Base-by-base conservation (phyloP, 2,113 vertebrate genomes). In the Orcinus orca region DNA sequence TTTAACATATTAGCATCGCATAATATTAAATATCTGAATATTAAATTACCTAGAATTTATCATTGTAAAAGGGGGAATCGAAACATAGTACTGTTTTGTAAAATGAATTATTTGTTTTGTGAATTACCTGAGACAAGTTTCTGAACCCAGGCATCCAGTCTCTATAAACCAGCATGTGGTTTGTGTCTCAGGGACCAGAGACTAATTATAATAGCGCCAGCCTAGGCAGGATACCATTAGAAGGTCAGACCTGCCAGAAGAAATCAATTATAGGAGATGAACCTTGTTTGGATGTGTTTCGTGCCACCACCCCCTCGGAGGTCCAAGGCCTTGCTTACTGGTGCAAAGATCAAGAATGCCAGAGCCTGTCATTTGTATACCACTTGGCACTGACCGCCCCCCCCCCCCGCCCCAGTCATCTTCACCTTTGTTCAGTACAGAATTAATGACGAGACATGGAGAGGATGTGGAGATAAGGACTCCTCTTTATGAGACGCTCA, bases 251-350 rank as follows among this genome's bases (percentile, higher is more conserved):
- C 93, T 97, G 97, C 96, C 97, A 96, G 79, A 97, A 97, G 95
- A 98, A 97, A 98, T 97, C 95, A 97, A 97, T 98, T 97, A 97
- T 91, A 97, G 82, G 63, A 92, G 47, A 95, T 86, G 92, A 97
- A 87, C 63, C 95, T 95, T 89, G 58, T 81, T 96, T 95, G 86
- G 96, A 86, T 89, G 73, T 77, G 20, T 67, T 89, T 79, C 1
- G 3, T 88, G 85, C 38, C n/a, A 65, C 60, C 0, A 2, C n/a
- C 63, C 67, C 20, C 50, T 94, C 68, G 60, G 60, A 95, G 67
- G 82, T 88, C 68, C 29, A 60, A 60, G 91, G n/a, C 29, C 83
- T 91, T 77, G 44, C 76, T 76, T 95, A 77, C 82, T 81, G 50
- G 67, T 91, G 38, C 83, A 96, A 92, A 89, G 94, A 95, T 95